Percentiles rank a stretch among this genome's conserved stretches.
phyloP scores from a whole-genome alignment of 1,140 invertebrate genomes.

The Sesamia nonagrioides region DNA sequence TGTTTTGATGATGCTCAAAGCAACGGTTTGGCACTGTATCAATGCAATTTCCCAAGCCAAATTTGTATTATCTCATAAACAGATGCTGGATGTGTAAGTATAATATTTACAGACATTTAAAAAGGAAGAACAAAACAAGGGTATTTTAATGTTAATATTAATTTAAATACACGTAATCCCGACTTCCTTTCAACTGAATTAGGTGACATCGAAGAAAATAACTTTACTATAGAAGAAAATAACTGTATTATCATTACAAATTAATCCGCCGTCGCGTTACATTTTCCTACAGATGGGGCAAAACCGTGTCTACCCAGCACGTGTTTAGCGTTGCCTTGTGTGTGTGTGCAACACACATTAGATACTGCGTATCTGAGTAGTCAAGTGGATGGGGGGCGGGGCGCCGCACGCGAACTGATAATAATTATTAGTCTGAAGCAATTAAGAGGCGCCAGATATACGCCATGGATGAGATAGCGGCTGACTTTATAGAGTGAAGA shows the following conservation, averaged over 20 bases:
- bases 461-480: constrained; percentile 79
- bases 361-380: constrained; percentile 73
- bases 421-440: constrained; percentile 85
- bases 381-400: constrained; percentile 63
- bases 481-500: constrained; percentile 61
- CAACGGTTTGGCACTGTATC: constrained; percentile 12
- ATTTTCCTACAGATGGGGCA: constrained; percentile 21
- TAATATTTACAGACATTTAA: neutral
- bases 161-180: constrained; percentile 13
- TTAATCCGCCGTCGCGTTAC: constrained; percentile 14
- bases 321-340: constrained; percentile 62
- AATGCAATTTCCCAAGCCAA: constrained; percentile 28
- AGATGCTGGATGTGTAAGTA: neutral
- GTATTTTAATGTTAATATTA: constrained; percentile 14
- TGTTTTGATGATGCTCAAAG: constrained; percentile 7
- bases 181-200: constrained; percentile 17
- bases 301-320: constrained; percentile 58
- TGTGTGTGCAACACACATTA: constrained; percentile 53
- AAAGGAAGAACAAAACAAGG: neutral
- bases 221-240: constrained; percentile 39
- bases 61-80: constrained; percentile 1
- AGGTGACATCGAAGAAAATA: constrained; percentile 33
- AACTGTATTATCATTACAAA: constrained; percentile 33
- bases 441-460: constrained; percentile 86
- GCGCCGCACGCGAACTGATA: constrained; percentile 81